Percentiles rank a stretch among this genome's conserved stretches.
phyloP scores from a whole-genome alignment of 2,797 vertebrate species.

The Chelonia mydas region DNA sequence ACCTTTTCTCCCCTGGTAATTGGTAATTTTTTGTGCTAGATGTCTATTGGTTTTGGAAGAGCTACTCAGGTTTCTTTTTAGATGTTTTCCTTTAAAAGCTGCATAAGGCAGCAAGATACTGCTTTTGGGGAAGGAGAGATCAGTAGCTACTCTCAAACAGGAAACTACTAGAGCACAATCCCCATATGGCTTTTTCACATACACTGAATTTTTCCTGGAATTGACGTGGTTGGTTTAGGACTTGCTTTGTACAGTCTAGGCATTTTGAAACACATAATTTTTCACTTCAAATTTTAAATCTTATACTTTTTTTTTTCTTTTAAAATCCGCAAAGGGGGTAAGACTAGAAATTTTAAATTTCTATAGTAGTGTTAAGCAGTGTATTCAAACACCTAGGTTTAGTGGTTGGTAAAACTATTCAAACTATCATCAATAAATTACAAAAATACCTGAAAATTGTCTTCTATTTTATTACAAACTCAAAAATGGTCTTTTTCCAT shows the following conservation, averaged over 20 bases:
- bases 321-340: background rate
- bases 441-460: background rate
- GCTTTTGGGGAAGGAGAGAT: conserved; percentile 36
- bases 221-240: background rate
- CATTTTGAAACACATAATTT: background rate
- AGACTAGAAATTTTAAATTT: background rate
- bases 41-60: conserved; percentile 32
- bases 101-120: conserved; percentile 3
- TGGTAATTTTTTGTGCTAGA: background rate
- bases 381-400: background rate
- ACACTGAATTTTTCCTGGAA: background rate
- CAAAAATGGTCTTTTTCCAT: background rate
- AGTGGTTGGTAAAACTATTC: background rate
- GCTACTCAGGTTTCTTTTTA: conserved; percentile 55
- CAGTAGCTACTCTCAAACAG: conserved; percentile 22
- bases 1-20: background rate
- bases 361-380: background rate
- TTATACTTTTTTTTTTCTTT: background rate
- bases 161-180: background rate
- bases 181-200: background rate
- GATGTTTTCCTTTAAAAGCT: conserved; percentile 13
- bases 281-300: background rate
- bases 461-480: background rate
- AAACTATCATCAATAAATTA: fast-evolving
- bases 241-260: background rate